Conservation (phyloP, 2,113 vertebrate genomes). For the Notothenia rossii region DNA sequence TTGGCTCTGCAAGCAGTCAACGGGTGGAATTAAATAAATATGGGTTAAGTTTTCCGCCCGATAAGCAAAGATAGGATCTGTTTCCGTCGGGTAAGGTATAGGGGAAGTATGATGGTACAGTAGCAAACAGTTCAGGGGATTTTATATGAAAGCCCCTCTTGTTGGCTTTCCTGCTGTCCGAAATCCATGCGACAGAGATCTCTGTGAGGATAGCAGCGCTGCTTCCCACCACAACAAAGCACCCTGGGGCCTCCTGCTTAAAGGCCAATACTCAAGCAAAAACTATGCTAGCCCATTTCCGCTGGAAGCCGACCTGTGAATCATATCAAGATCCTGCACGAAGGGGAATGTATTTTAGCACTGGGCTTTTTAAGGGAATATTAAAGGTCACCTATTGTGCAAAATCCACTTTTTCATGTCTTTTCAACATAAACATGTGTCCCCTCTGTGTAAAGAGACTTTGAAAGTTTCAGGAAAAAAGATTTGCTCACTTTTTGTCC, state of each 20-base stretch:
- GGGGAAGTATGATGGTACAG: slow-evolving; percentile 60
- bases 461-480: no score
- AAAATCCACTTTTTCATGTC: no score
- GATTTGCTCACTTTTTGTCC: no score
- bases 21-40: slow-evolving; percentile 70
- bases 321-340: slow-evolving; percentile 71
- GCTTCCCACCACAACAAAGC: slow-evolving; percentile 75
- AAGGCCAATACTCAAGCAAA: slow-evolving; percentile 42
- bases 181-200: slow-evolving; percentile 66
- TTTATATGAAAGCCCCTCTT: slow-evolving; percentile 71
- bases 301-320: slow-evolving; percentile 69
- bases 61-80: slow-evolving; percentile 72
- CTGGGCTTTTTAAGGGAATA: slow-evolving; percentile 9
- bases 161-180: slow-evolving; percentile 66
- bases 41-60: slow-evolving; percentile 44
- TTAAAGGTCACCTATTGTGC: background rate
- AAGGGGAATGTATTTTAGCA: slow-evolving; percentile 50
- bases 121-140: slow-evolving; percentile 55
- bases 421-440: no score
- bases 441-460: no score
- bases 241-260: slow-evolving; percentile 50
- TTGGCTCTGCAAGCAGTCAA: slow-evolving; percentile 54
- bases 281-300: slow-evolving; percentile 50
- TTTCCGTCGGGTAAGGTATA: slow-evolving; percentile 53
- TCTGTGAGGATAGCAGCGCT: slow-evolving; percentile 65